These are phyloP conservation scores for Luffia ferchaultella DNA, from an alignment of 2,888 invertebrate species.

Conservation along the genomic window DNA sequence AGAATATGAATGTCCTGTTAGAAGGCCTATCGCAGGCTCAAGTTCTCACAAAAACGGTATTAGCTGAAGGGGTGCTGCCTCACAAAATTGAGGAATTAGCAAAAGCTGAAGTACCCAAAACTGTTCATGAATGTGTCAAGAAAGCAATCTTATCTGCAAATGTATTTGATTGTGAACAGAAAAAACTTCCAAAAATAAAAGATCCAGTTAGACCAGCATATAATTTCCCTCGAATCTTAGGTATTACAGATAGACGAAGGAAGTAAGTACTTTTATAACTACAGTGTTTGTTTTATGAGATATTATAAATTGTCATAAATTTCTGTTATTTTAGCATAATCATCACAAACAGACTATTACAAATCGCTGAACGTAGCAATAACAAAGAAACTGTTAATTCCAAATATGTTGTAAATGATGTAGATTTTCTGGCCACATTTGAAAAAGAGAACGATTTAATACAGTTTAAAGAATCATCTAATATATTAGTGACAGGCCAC, in stretches of 20 bases:
- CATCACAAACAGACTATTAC: conserved; percentile 70
- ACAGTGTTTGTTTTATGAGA: not conserved
- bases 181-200: conserved; percentile 77
- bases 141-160: conserved; percentile 71
- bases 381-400: conserved; percentile 60
- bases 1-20: conserved; percentile 70
- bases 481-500: conserved; percentile 72
- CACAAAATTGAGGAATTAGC: conserved; percentile 61
- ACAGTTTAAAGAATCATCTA: conserved; percentile 71
- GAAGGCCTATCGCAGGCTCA: conserved; percentile 82
- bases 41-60: conserved; percentile 80
- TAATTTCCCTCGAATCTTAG: conserved; percentile 76
- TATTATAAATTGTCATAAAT: not conserved
- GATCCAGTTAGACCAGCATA: conserved; percentile 75
- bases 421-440: conserved; percentile 63
- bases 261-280: conserved; percentile 64
- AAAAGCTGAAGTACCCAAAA: conserved; percentile 50
- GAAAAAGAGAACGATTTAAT: conserved; percentile 68
- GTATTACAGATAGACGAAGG: conserved; percentile 74
- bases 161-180: conserved; percentile 81
- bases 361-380: conserved; percentile 72
- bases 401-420: conserved; percentile 68
- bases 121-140: conserved; percentile 67
- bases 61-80: conserved; percentile 69
- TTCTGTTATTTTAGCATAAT: conserved; percentile 63